These are phyloP conservation scores for Sebastolobus alascanus DNA, from an alignment of 2,797 vertebrate genomes.

Conservation along the genomic window DNA sequence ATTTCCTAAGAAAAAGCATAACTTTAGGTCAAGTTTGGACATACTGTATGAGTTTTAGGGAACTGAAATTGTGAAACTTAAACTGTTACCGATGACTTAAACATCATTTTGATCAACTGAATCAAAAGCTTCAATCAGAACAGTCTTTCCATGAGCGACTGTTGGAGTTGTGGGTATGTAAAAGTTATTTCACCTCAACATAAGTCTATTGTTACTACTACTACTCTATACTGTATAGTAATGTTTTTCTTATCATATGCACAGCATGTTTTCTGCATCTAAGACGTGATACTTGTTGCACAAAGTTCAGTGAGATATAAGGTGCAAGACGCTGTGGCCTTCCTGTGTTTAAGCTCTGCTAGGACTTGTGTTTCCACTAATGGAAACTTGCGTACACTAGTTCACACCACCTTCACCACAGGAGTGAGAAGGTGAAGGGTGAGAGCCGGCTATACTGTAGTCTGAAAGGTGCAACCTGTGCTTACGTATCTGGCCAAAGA, in stretches of 20 bases:
- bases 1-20: neutral
- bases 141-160: neutral
- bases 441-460: neutral
- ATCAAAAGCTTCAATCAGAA: neutral
- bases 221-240: no score
- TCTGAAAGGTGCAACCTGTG: neutral
- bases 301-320: neutral
- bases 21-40: neutral
- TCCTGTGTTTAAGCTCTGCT: slow-evolving; percentile 44
- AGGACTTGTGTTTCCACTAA: slow-evolving; percentile 56
- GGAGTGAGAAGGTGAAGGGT: neutral
- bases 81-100: rapidly evolving
- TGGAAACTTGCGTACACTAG: slow-evolving; percentile 56
- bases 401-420: slow-evolving; percentile 52
- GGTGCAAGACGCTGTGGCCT: slow-evolving; percentile 24
- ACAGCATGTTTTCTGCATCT: neutral
- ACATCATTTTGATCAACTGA: neutral
- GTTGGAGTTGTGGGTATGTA: slow-evolving; percentile 10
- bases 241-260: neutral
- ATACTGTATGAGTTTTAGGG: neutral
- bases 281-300: neutral
- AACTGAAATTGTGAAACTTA: slow-evolving; percentile 10
- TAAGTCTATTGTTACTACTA: neutral
- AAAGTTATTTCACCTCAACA: neutral
- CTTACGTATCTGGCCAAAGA: neutral